Evolutionary conservation across 2,888 invertebrate species (phyloP).

Genomic region (Athrips mouffetella): DNA sequence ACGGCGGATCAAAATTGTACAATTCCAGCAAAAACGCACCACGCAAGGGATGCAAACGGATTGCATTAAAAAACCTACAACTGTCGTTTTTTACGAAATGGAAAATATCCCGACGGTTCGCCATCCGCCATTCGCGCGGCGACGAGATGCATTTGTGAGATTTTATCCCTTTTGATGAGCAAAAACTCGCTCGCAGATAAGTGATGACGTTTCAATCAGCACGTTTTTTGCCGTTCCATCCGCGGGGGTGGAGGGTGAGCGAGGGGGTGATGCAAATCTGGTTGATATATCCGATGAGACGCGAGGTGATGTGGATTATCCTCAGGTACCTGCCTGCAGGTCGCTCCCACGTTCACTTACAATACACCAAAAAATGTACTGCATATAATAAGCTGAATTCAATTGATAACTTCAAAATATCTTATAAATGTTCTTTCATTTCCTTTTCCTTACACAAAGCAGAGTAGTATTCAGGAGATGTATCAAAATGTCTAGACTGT

Average conservation of each 20-base stretch:
- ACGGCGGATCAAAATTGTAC: neutral
- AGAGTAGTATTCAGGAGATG: too few species aligned
- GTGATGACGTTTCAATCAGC: constrained; percentile 19
- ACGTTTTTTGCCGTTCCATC: neutral
- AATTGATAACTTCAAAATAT: too few species aligned
- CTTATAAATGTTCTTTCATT: too few species aligned
- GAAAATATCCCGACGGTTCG: neutral
- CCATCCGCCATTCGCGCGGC: neutral
- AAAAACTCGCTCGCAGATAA: neutral
- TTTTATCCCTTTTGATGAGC: constrained; percentile 13
- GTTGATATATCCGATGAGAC: constrained; percentile 2
- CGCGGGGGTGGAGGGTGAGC: neutral
- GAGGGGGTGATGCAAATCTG: constrained; percentile 6
- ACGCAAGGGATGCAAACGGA: constrained; percentile 9
- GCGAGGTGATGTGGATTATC: neutral
- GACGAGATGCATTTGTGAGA: neutral
- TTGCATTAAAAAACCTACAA: constrained; percentile 12
- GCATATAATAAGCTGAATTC: neutral
- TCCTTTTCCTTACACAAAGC: too few species aligned
- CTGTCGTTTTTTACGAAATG: constrained; percentile 13
- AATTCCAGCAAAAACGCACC: neutral
- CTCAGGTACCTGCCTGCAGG: neutral
- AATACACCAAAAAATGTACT: neutral
- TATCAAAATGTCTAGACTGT: too few species aligned
- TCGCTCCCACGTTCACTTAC: constrained; percentile 1